Percentiles rank a stretch among this genome's conserved stretches.
Conservation (phyloP, 2,113 vertebrate genomes). For the Regulus satrapa region DNA sequence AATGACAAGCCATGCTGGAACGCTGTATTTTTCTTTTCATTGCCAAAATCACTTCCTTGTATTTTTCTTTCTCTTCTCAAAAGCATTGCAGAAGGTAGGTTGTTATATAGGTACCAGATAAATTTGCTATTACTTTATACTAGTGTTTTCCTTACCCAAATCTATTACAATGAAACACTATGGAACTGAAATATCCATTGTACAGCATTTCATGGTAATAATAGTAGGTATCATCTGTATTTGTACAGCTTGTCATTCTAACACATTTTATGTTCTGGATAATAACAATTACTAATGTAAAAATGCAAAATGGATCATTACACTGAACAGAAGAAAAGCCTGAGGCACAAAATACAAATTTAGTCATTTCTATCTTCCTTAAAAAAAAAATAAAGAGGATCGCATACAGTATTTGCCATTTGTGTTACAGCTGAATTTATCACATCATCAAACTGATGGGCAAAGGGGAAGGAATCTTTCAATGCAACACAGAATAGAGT, state of each 20-base stretch:
- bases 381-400: background rate
- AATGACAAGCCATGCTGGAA: background rate
- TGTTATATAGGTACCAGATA: background rate
- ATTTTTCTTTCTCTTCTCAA: background rate
- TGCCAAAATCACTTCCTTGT: background rate
- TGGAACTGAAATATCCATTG: background rate
- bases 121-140: background rate
- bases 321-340: background rate
- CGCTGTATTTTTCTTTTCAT: background rate
- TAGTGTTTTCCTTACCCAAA: background rate
- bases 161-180: background rate
- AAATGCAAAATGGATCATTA: conserved; percentile 6
- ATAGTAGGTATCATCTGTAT: background rate
- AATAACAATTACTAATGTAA: background rate
- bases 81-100: background rate
- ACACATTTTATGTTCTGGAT: background rate
- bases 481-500: background rate
- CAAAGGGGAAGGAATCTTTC: background rate
- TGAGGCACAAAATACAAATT: background rate
- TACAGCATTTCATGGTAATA: background rate
- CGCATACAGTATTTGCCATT: background rate
- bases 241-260: background rate
- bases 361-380: background rate
- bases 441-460: background rate
- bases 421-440: background rate